Conservation (phyloP, 1,140 invertebrate genomes). For the Conus ventricosus region DNA sequence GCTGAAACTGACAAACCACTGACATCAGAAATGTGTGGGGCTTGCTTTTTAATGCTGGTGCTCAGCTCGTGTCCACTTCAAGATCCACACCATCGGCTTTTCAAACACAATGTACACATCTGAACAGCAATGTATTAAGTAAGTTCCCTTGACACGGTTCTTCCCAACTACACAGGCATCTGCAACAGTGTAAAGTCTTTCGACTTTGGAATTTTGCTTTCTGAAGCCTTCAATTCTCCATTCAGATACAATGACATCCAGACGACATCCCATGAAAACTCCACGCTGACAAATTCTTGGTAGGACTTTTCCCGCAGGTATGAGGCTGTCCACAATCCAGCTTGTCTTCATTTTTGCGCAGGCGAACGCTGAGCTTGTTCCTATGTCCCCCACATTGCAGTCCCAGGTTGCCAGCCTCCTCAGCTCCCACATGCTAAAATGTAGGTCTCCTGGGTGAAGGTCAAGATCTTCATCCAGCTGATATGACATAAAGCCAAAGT, state of each 20-base stretch:
- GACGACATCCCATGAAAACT: constrained; percentile 54
- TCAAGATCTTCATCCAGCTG: constrained; percentile 49
- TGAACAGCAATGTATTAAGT: constrained; percentile 47
- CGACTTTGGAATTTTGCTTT: constrained; percentile 26
- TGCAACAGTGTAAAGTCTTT: neutral
- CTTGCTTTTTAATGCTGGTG: neutral
- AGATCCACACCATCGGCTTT: constrained; percentile 47
- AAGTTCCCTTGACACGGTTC: constrained; percentile 28
- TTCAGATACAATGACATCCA: constrained; percentile 54
- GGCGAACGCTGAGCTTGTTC: constrained; percentile 51
- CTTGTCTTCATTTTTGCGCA: constrained; percentile 45
- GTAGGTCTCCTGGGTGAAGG: constrained; percentile 54
- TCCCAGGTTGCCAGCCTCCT: constrained; percentile 43
- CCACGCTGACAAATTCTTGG: constrained; percentile 47
- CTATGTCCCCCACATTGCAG: constrained; percentile 55
- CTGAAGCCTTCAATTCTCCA: constrained; percentile 30
- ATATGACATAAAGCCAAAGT: constrained; percentile 57
- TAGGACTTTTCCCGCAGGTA: neutral
- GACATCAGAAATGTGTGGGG: neutral
- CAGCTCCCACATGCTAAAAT: constrained; percentile 60
- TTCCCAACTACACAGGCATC: constrained; percentile 49
- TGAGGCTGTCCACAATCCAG: constrained; percentile 49
- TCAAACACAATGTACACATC: constrained; percentile 55
- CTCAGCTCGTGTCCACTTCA: constrained; percentile 52
- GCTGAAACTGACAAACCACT: too few species aligned